Percentiles rank a stretch among this genome's conserved stretches.
phyloP scores from a whole-genome alignment of 35 echinoderm and acorn worm species.

The Holothuria glaberrima region DNA sequence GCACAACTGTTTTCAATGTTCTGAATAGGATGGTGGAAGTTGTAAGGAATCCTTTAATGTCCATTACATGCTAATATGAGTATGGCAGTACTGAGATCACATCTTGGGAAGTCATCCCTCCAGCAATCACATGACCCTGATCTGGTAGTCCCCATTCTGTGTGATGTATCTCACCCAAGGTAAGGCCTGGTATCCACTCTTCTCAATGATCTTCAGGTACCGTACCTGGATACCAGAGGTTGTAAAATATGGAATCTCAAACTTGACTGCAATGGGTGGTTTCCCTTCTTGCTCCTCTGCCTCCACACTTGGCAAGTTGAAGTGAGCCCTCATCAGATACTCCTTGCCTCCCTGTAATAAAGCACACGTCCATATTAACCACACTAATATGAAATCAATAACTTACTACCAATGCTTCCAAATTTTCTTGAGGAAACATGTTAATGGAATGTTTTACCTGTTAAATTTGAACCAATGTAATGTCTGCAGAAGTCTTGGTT shows the following conservation, averaged over 20 bases:
- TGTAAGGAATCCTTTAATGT: too few relatives aligned
- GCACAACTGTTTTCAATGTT: too few relatives aligned
- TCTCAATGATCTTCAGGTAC: conserved; percentile 99
- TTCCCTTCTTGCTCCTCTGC: conserved; percentile 88
- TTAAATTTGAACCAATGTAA: too few relatives aligned
- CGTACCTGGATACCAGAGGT: conserved; percentile 99
- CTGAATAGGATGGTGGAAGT: too few relatives aligned
- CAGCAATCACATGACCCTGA: conserved; percentile 72
- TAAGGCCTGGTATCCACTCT: conserved; percentile 97
- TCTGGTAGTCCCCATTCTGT: conserved; percentile 99
- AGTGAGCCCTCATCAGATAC: conserved; percentile 98
- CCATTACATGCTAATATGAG: too few relatives aligned
- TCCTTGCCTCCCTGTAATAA: conserved; percentile 92
- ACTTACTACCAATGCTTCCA: too few relatives aligned
- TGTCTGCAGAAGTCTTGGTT: too few relatives aligned
- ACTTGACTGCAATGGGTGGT: conserved; percentile 92
- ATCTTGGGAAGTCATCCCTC: too few relatives aligned
- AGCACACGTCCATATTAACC: background rate
- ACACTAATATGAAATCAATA: too few relatives aligned
- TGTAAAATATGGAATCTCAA: conserved; percentile 99
- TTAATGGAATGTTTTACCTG: too few relatives aligned
- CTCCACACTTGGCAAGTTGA: conserved; percentile 96
- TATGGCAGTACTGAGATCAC: too few relatives aligned
- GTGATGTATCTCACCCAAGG: conserved; percentile 99
- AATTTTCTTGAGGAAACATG: too few relatives aligned